Evolutionary conservation across 2,113 vertebrate species (phyloP), one percentile per base, ranked within the genome.

Genomic region (Lophotis ruficrista): DNA sequence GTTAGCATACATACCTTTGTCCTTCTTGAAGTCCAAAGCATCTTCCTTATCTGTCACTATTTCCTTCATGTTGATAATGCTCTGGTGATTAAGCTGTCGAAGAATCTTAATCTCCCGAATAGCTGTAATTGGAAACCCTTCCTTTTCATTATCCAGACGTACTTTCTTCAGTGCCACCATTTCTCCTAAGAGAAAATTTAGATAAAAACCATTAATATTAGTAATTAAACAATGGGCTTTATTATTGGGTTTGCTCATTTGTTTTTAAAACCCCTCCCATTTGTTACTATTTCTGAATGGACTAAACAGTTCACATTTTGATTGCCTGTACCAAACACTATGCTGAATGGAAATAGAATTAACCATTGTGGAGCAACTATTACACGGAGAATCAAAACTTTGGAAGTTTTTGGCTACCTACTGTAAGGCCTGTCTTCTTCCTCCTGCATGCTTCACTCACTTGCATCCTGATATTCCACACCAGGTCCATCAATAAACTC

Each of bases 41-140:
- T 99, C 98, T 97, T 99, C 98, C 92, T 99, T 99, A 94, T 99
- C 98, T 0, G 98, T 99, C 83, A 99, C 98, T 89, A 99, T 99
- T 97, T 99, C 98, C 97, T 99, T 99, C 98, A 99, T 99, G 94
- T 99, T 99, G 95, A 99, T 99, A 96, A 99, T 99, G 93, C 98
- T 99, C 95, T 98, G 98, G 68, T 99, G 98, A 93, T 97, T 99
- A 78, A 99, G 98, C 88, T 99, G 98, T 80, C 98, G 98, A 64
- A 99, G 98, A 97, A 99, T 99, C 94, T 99, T 99, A 96, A 99
- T 99, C 97, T 99, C 98, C 53, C 98, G 96, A 97, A 99, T 99
- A 92, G 98, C 98, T 89, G 98, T 99, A 95, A 99, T 99, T 28
- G 98, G 98, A 97, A 99, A 99, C n/a, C 98, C 98, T 97, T 99